phyloP scores from a whole-genome alignment of 2,113 vertebrate genomes.

The Lates calcarifer region DNA sequence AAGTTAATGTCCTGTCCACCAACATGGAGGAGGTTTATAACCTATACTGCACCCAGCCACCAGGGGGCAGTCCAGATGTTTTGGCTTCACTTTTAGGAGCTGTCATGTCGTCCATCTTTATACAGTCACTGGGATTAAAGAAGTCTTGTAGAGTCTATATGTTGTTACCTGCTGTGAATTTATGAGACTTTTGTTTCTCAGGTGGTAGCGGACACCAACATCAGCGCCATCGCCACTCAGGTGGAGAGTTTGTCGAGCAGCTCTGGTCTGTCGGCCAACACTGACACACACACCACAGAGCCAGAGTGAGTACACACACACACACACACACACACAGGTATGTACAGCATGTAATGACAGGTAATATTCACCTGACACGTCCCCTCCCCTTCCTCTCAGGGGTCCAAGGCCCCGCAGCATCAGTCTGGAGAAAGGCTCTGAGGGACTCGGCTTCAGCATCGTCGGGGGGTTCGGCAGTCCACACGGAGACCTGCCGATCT shows the following conservation, averaged over 20 bases:
- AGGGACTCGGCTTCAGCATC: constrained; percentile 97
- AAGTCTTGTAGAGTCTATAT: too few species aligned
- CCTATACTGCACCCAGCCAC: too few species aligned
- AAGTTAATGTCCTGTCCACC: too few species aligned
- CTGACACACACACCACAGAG: constrained; percentile 84
- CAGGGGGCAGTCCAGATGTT: too few species aligned
- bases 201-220: constrained; percentile 97
- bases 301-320: constrained; percentile 86
- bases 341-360: neutral
- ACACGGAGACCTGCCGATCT: constrained; percentile 97
- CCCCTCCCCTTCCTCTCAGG: constrained; percentile 76
- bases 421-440: constrained; percentile 94
- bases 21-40: too few species aligned
- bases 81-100: too few species aligned
- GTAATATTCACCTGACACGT: neutral
- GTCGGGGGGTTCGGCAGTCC: constrained; percentile 96
- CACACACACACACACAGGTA: constrained; percentile 71
- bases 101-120: too few species aligned
- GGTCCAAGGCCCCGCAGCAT: constrained; percentile 89
- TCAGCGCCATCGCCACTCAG: constrained; percentile 92
- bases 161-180: too few species aligned
- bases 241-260: constrained; percentile 90
- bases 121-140: too few species aligned
- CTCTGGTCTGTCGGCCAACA: constrained; percentile 76
- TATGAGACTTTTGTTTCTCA: too few species aligned